A percentile compares a stretch with the other conserved stretches of the same genome.
Conservation (phyloP, 2,797 vertebrate species). For the Lepilemur septentrionalis region DNA sequence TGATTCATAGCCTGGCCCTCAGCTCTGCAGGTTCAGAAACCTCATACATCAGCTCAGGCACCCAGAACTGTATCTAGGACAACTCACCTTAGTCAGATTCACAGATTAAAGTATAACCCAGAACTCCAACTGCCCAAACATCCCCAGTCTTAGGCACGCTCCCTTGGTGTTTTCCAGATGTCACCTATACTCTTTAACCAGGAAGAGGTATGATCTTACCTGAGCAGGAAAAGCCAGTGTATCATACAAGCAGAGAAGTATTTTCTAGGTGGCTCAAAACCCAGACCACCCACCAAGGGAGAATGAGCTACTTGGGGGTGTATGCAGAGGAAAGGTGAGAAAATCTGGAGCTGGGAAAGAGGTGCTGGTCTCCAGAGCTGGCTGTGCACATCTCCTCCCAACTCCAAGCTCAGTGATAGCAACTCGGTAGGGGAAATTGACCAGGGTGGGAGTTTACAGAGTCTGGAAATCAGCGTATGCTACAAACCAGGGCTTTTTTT, state of each 20-base stretch:
- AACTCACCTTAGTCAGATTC: neutral
- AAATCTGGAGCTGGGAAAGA: neutral
- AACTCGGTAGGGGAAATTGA: neutral
- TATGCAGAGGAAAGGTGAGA: neutral
- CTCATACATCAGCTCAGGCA: neutral
- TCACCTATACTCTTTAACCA: neutral
- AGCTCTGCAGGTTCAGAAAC: neutral
- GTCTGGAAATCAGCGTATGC: neutral
- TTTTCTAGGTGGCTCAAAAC: neutral
- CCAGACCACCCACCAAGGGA: neutral
- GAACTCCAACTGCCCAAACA: neutral
- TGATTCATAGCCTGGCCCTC: neutral
- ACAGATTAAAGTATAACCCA: neutral
- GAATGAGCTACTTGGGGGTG: too few relatives aligned
- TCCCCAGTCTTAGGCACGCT: neutral
- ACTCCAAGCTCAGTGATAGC: neutral
- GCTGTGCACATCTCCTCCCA: neutral
- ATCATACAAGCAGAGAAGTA: neutral
- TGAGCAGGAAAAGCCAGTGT: neutral
- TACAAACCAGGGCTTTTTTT: neutral
- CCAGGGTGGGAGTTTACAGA: neutral
- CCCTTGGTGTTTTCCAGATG: neutral
- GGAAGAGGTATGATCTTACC: neutral
- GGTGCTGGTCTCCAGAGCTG: neutral
- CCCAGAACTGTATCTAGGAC: neutral